These are phyloP conservation scores for Drosophila mojavensis DNA, from an alignment of 1,140 invertebrate species.

Conservation along the genomic window DNA sequence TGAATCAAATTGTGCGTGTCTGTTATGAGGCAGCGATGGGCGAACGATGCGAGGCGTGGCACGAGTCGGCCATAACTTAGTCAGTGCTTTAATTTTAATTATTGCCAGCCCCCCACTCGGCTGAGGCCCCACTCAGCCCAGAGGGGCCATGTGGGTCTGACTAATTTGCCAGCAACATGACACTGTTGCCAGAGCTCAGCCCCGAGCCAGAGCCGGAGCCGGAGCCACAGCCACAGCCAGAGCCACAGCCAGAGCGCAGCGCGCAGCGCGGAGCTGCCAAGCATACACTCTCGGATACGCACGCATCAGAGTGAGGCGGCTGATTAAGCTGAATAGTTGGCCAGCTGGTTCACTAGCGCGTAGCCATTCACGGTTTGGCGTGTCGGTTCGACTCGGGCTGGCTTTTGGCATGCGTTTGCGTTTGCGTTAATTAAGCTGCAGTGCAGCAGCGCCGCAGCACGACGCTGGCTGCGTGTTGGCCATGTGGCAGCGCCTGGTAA, in stretches of 20 bases:
- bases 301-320: constrained; percentile 32
- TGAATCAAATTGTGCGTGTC: constrained; percentile 37
- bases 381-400: constrained; percentile 42
- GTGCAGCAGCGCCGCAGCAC: constrained; percentile 22
- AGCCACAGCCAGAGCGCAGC: neutral
- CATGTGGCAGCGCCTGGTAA: constrained; percentile 61
- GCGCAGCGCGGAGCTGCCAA: neutral
- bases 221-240: too few relatives aligned
- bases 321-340: constrained; percentile 76
- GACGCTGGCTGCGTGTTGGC: constrained; percentile 57
- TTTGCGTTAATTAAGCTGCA: constrained; percentile 77
- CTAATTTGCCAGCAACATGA: constrained; percentile 80
- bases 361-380: constrained; percentile 4
- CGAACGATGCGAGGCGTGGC: constrained; percentile 6
- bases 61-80: constrained; percentile 57
- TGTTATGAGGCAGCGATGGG: constrained; percentile 2
- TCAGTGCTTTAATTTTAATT: constrained; percentile 79
- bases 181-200: constrained; percentile 41
- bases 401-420: constrained; percentile 75
- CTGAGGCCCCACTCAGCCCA: neutral
- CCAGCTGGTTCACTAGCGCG: constrained; percentile 42
- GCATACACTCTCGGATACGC: neutral
- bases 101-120: constrained; percentile 36
- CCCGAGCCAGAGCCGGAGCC: too few relatives aligned
- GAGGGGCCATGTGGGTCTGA: constrained; percentile 42